These are phyloP conservation scores for Nowickia ferox DNA, from an alignment of 2,888 invertebrate genomes.

Conservation along the genomic window DNA sequence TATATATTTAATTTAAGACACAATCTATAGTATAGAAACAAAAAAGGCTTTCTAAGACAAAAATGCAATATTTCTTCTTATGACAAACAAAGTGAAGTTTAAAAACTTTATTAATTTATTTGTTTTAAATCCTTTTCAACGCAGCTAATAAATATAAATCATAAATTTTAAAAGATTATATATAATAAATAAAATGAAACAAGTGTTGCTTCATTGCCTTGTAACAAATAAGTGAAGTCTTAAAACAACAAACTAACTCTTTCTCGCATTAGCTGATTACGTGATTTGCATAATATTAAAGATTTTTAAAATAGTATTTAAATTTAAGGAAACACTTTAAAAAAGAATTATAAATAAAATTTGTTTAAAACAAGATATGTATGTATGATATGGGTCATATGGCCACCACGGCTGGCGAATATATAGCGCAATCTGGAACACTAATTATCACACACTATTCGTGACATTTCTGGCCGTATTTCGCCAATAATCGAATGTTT, in stretches of 20 bases:
- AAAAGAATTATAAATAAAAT: neutral
- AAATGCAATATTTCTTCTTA: neutral
- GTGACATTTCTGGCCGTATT: too few species aligned
- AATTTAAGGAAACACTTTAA: neutral
- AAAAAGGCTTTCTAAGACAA: neutral
- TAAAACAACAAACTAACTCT: slow-evolving; percentile 37
- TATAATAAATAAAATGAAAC: slow-evolving; percentile 19
- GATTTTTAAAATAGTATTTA: slow-evolving; percentile 13
- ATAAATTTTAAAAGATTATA: slow-evolving; percentile 14
- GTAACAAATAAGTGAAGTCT: slow-evolving; percentile 37
- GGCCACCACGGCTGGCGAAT: too few species aligned
- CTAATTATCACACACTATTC: too few species aligned
- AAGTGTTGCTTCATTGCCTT: slow-evolving; percentile 30
- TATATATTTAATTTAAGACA: too few species aligned
- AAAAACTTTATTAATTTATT: slow-evolving; percentile 10
- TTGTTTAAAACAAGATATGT: too few species aligned
- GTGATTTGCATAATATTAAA: slow-evolving; percentile 53
- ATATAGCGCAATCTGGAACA: too few species aligned
- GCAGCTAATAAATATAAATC: neutral
- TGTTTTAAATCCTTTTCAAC: neutral
- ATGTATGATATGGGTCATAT: too few species aligned
- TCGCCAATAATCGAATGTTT: too few species aligned
- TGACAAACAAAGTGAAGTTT: neutral
- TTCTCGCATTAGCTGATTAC: slow-evolving; percentile 47
- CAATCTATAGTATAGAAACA: neutral